Conservation (phyloP, 2,888 invertebrate genomes). For the Dyspetes luteomarginatus region DNA sequence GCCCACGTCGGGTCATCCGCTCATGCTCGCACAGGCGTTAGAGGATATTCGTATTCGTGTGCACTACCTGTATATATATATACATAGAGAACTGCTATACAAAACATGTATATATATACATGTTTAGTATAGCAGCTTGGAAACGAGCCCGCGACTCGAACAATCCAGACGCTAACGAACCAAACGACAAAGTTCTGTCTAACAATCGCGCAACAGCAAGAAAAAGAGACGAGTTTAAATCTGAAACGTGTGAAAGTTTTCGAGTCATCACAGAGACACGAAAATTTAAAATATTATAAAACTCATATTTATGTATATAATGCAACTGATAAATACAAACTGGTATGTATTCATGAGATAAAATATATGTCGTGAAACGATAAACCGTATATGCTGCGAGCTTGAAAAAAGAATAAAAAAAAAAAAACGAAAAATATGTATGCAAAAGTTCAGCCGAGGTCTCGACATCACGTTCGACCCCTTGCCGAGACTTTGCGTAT, state of each 20-base stretch:
- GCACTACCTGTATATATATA: not conserved
- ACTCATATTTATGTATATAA: no score
- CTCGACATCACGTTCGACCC: conserved; percentile 39
- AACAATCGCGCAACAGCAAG: conserved; percentile 10
- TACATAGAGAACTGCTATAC: not conserved
- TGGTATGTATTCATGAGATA: no score
- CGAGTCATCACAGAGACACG: conserved; percentile 8
- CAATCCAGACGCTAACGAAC: conserved; percentile 58
- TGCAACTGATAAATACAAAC: no score
- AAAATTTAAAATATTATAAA: no score
- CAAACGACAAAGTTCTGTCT: conserved; percentile 15
- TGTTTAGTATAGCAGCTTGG: conserved; percentile 15
- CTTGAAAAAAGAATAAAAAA: not conserved
- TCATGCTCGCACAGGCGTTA: conserved; percentile 56
- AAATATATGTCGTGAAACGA: not conserved
- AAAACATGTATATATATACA: conserved; percentile 16
- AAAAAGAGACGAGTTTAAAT: conserved; percentile 12
- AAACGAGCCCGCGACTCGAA: conserved; percentile 45
- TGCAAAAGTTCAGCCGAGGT: conserved; percentile 50
- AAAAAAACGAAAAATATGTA: not conserved
- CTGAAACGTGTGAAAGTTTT: not conserved
- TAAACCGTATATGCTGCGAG: not conserved
- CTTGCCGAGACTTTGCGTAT: conserved; percentile 44
- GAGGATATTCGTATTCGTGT: conserved; percentile 23
- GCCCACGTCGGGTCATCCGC: conserved; percentile 79